A percentile compares a stretch with the other conserved stretches of the same genome.
phyloP scores from a whole-genome alignment of 1,140 invertebrate genomes.

The Sitodiplosis mosellana region DNA sequence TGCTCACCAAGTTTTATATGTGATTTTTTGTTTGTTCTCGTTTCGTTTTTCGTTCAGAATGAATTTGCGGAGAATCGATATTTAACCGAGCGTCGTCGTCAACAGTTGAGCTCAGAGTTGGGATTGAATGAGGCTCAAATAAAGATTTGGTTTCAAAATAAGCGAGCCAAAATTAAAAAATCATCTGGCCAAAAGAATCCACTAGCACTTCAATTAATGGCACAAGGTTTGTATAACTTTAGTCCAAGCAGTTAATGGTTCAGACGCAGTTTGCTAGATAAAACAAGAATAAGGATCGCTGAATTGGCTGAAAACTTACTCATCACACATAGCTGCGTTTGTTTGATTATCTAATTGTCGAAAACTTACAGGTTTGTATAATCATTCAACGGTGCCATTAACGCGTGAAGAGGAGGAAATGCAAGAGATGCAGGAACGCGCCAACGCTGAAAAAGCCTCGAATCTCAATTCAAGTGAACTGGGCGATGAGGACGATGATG shows the following conservation, averaged over 20 bases:
- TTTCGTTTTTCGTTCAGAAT: conserved; percentile 20
- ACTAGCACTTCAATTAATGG: conserved; percentile 74
- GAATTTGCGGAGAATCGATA: conserved; percentile 87
- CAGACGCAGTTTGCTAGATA: no score
- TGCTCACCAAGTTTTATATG: background rate
- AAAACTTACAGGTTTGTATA: no score
- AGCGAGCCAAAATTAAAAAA: conserved; percentile 89
- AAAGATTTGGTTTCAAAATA: conserved; percentile 94
- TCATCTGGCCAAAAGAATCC: conserved; percentile 63
- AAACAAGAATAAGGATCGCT: no score
- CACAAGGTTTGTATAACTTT: conserved; percentile 48
- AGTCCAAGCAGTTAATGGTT: no score
- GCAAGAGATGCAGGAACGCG: conserved; percentile 21
- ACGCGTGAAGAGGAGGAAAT: conserved; percentile 53
- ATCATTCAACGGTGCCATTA: conserved; percentile 63
- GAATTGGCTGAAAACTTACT: no score
- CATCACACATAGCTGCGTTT: no score
- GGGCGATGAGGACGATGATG: background rate
- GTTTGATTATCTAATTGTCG: no score
- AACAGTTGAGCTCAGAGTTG: conserved; percentile 68
- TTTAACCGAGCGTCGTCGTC: conserved; percentile 72
- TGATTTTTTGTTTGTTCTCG: background rate
- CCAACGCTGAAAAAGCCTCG: conserved; percentile 4
- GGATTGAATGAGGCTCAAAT: conserved; percentile 87
- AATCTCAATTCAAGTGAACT: background rate